Evolutionary conservation across 2,888 invertebrate genomes (phyloP).

Genomic region (Parnassius apollo): DNA sequence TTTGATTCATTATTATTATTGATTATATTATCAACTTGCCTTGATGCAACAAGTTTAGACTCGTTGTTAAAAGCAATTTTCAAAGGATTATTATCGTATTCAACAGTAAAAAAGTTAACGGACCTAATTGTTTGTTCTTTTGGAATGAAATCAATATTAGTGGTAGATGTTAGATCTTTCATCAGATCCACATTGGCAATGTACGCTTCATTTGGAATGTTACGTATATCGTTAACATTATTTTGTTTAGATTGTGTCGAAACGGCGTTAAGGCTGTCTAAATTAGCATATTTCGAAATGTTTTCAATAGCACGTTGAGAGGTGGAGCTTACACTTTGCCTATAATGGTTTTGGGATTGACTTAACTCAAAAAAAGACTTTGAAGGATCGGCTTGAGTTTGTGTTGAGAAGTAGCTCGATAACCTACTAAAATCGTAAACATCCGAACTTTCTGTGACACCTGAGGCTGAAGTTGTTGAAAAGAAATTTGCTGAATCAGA

Average conservation of each 20-base stretch:
- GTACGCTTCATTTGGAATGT: slow-evolving; percentile 43
- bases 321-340: slow-evolving; percentile 41
- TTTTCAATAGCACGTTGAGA: not conserved
- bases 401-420: slow-evolving; percentile 67
- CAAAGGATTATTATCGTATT: slow-evolving; percentile 44
- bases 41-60: not conserved
- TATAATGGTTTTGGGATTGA: slow-evolving; percentile 69
- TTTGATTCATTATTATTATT: slow-evolving; percentile 28
- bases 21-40: slow-evolving; percentile 26
- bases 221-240: slow-evolving; percentile 29
- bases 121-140: slow-evolving; percentile 52
- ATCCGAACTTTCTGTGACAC: slow-evolving; percentile 35
- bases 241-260: slow-evolving; percentile 9
- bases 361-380: slow-evolving; percentile 79
- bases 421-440: slow-evolving; percentile 53
- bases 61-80: slow-evolving; percentile 11
- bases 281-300: not conserved
- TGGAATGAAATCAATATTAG: slow-evolving; percentile 42
- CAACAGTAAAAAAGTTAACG: slow-evolving; percentile 63
- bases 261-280: slow-evolving; percentile 28
- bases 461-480: slow-evolving; percentile 31
- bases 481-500: slow-evolving; percentile 63
- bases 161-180: slow-evolving; percentile 57
- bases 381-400: slow-evolving; percentile 58
- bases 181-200: slow-evolving; percentile 49